phyloP scores from a whole-genome alignment of 2,888 invertebrate genomes.

The Heliconius ismenius region DNA sequence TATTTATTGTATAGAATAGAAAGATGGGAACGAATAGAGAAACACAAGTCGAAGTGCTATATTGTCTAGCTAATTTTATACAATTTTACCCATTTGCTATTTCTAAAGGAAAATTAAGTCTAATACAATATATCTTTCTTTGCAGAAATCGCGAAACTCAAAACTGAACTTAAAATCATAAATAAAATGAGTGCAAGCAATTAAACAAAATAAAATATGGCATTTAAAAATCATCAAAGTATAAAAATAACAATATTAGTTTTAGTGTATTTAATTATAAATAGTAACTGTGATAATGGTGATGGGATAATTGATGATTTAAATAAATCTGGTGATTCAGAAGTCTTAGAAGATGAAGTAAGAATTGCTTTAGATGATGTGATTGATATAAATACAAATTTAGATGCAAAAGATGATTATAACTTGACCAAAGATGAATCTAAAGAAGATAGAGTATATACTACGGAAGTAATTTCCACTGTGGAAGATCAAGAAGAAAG shows the following conservation, averaged over 20 bases:
- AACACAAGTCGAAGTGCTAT: no score
- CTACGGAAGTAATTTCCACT: constrained; percentile 18
- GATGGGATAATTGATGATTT: constrained; percentile 22
- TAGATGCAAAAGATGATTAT: constrained; percentile 28
- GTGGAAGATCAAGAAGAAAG: constrained; percentile 10
- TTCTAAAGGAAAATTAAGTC: background rate
- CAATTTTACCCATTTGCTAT: background rate
- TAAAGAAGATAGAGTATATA: constrained; percentile 19
- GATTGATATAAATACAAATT: constrained; percentile 1
- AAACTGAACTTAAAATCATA: background rate
- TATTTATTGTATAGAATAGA: no score
- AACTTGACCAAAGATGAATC: constrained; percentile 28
- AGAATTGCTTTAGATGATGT: constrained; percentile 2
- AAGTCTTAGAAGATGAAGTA: constrained; percentile 14
- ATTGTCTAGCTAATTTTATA: no score
- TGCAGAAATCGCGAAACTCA: background rate
- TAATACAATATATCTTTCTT: background rate
- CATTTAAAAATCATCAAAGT: constrained; percentile 28
- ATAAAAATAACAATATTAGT: constrained; percentile 39
- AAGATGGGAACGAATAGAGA: no score
- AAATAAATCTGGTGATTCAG: background rate
- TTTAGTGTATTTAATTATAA: constrained; percentile 39
- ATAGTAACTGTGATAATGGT: constrained; percentile 38
- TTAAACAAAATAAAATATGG: constrained; percentile 41
- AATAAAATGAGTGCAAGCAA: constrained; percentile 28